Evolutionary conservation across 2,888 invertebrate genomes (phyloP).

Genomic region (Thalpophila matura): DNA sequence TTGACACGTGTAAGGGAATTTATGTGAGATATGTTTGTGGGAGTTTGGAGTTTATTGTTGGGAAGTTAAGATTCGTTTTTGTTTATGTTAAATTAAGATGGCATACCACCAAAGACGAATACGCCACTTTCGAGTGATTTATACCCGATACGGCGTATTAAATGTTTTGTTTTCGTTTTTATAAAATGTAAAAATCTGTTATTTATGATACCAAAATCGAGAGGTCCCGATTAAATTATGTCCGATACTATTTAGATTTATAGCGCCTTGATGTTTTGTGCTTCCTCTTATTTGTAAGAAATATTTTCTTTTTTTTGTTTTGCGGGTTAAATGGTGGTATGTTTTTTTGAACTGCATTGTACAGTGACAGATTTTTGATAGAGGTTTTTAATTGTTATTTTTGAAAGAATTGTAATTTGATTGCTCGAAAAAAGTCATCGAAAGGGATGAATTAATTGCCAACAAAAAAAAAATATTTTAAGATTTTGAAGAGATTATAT

Average conservation of each 20-base stretch:
- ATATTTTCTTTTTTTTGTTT: conserved; percentile 66
- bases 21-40: neutral
- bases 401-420: neutral
- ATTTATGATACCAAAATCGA: conserved; percentile 89
- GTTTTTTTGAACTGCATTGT: conserved; percentile 56
- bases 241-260: conserved; percentile 87
- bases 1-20: conserved; percentile 20
- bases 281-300: conserved; percentile 80
- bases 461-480: neutral
- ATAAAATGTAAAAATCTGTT: conserved; percentile 88
- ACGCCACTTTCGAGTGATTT: conserved; percentile 89
- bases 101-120: conserved; percentile 88
- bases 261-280: conserved; percentile 76
- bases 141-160: conserved; percentile 88
- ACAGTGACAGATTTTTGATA: conserved; percentile 59
- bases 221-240: conserved; percentile 89
- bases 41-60: conserved; percentile 30
- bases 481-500: no score
- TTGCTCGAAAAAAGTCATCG: neutral
- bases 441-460: neutral
- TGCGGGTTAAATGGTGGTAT: conserved; percentile 55
- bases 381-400: conserved; percentile 49
- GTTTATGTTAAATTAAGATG: conserved; percentile 54
- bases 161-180: conserved; percentile 88
- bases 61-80: conserved; percentile 48